Evolutionary conservation across 2,797 vertebrate genomes (phyloP).

Genomic region (Chrosomus eos): DNA sequence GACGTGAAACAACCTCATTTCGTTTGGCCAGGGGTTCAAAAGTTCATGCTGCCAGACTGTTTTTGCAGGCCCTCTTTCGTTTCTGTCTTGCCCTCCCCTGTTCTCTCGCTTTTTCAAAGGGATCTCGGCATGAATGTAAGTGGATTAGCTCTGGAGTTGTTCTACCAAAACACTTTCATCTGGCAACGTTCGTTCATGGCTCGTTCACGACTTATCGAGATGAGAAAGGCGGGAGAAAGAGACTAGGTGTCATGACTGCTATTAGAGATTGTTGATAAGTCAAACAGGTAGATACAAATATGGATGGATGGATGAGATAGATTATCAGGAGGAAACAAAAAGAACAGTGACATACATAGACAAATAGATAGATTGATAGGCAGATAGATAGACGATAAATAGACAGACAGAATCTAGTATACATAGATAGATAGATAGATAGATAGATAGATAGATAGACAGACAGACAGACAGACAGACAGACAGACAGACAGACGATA

Average conservation of each 20-base stretch:
- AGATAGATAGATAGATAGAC: neutral
- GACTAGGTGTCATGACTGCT: neutral
- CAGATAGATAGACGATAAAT: neutral
- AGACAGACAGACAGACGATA: neutral
- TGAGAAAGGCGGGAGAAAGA: neutral
- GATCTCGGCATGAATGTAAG: slow-evolving; percentile 44
- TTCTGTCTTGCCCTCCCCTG: slow-evolving; percentile 29
- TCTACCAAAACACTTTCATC: slow-evolving; percentile 52
- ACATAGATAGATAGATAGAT: neutral
- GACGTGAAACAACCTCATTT: slow-evolving; percentile 19
- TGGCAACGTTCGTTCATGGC: neutral
- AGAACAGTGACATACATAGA: neutral
- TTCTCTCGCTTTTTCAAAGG: slow-evolving; percentile 42
- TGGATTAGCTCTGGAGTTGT: slow-evolving; percentile 52
- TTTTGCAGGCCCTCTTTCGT: slow-evolving; percentile 15
- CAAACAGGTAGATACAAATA: neutral
- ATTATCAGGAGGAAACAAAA: neutral
- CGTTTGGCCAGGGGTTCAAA: slow-evolving; percentile 26
- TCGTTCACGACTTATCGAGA: neutral
- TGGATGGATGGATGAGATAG: neutral
- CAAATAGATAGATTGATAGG: neutral
- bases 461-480: neutral
- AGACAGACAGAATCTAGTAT: neutral
- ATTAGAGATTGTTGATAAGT: neutral
- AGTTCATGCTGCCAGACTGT: slow-evolving; percentile 47